Evolutionary conservation across 2,797 vertebrate genomes (phyloP), one percentile per base, ranked within the genome.

Genomic region (Cygnus olor): DNA sequence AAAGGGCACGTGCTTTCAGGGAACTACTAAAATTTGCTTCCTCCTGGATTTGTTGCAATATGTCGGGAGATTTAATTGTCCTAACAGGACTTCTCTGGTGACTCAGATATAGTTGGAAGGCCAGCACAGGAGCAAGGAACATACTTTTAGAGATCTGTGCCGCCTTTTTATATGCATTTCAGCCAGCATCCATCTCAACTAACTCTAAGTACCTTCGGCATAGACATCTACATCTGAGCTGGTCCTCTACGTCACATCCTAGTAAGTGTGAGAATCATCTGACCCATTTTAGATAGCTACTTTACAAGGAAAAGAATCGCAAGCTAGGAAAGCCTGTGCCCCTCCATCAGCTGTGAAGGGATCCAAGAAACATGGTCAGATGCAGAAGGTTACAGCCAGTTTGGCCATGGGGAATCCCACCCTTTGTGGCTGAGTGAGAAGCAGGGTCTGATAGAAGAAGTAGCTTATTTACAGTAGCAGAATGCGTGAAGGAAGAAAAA

Each of bases 401-500:
- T 47, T 72, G 66, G 40, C 27, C 34, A 28, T 0, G 3, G 72
- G 47, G 70, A 49, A 45, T 72, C 12, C 30, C 51, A 58, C 4
- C 8, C 30, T 73, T 71, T 49, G 63, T 73, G 54, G 54, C 63
- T 77, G 53, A 80, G 71, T 27, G 83, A 76, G 73, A 56, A 85
- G 45, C 42, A 74, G 40, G 74, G 32, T 61, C 84, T 4, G 9
- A 22, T 68, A 76, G 44, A 65, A 81, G 45, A 40, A 82, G 44
- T 4, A 72, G 3, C 2, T 93, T 64, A 69, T 83, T 93, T 89
- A 72, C 80, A 82, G 60, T 34, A 73, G 64, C 44, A 86, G 76
- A 80, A 80, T 16, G n/a, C 16, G 25, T 28, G 30, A 90, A 90
- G 63, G 47, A 86, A 86, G 18, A 7, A 88, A 88, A 83, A 47